Evolutionary conservation across 2,888 invertebrate genomes (phyloP).

Genomic region (Calliscelio sp.): DNA sequence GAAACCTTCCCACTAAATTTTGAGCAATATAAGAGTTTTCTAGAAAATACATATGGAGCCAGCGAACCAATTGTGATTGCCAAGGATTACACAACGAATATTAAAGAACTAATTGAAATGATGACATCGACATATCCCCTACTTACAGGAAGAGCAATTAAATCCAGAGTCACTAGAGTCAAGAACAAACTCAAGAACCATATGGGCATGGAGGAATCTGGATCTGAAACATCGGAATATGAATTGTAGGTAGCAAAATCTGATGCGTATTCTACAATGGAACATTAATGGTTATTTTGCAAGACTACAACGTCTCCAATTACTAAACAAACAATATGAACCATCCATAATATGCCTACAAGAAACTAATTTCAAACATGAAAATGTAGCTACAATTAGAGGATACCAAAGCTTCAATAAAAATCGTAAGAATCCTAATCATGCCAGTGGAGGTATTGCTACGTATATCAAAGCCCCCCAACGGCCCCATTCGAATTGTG

Average conservation of each 20-base stretch:
- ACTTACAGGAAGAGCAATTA: not conserved
- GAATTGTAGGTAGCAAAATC: not conserved
- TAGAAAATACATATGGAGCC: slow-evolving; percentile 13
- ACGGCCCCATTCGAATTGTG: not conserved
- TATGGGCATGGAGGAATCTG: not conserved
- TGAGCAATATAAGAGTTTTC: slow-evolving; percentile 10
- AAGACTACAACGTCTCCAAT: slow-evolving; percentile 57
- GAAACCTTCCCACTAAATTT: not conserved
- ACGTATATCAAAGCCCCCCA: slow-evolving; percentile 25
- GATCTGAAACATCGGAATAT: not conserved
- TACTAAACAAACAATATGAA: slow-evolving; percentile 35
- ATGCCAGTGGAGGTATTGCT: slow-evolving; percentile 61
- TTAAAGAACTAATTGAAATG: not conserved
- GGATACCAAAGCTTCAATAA: slow-evolving; percentile 41
- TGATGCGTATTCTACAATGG: slow-evolving; percentile 59
- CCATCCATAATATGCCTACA: slow-evolving; percentile 70
- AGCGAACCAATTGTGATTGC: not conserved
- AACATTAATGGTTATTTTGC: slow-evolving; percentile 70
- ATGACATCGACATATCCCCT: not conserved
- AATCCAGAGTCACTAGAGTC: not conserved
- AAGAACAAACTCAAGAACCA: not conserved
- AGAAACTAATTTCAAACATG: slow-evolving; percentile 71
- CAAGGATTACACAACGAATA: slow-evolving; percentile 16
- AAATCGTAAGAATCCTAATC: slow-evolving; percentile 41
- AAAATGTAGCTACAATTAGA: slow-evolving; percentile 33